A percentile compares a stretch with the other conserved stretches of the same genome.
Evolutionary conservation across 2,797 vertebrate species (phyloP).

Genomic region (Enteromius argenteus): DNA sequence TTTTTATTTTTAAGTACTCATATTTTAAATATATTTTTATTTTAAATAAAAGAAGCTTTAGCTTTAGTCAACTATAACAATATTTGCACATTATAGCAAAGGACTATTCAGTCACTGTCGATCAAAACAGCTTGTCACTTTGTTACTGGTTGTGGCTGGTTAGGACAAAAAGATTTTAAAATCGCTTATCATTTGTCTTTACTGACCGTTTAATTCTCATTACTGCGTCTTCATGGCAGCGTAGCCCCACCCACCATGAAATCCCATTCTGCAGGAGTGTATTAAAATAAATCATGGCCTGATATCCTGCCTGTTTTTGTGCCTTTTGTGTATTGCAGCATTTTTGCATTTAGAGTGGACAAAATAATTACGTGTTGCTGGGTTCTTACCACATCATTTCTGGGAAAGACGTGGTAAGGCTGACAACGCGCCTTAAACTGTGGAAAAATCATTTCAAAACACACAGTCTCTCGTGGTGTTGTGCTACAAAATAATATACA

Average conservation of each 20-base stretch:
- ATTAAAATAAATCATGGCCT: background rate
- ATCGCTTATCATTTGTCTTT: background rate
- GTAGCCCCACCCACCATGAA: background rate
- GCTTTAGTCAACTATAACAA: background rate
- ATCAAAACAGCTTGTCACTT: background rate
- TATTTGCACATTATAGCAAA: background rate
- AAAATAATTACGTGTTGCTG: constrained; percentile 20
- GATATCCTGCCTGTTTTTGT: background rate
- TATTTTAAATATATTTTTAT: background rate
- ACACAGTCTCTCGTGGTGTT: constrained; percentile 7
- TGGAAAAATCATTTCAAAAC: background rate
- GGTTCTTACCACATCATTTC: background rate
- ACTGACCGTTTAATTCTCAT: background rate
- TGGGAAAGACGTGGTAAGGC: background rate
- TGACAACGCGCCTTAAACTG: background rate
- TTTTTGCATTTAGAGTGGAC: constrained; percentile 15
- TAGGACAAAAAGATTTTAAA: background rate
- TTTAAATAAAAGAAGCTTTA: background rate
- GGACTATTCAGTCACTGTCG: background rate
- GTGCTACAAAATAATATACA: constrained; percentile 10
- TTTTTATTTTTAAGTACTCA: background rate
- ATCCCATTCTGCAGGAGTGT: background rate
- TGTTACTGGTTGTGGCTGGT: background rate
- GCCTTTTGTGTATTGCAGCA: background rate
- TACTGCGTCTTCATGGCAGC: background rate